phyloP scores from a whole-genome alignment of 2,888 invertebrate genomes.

The Andrena fulva region DNA sequence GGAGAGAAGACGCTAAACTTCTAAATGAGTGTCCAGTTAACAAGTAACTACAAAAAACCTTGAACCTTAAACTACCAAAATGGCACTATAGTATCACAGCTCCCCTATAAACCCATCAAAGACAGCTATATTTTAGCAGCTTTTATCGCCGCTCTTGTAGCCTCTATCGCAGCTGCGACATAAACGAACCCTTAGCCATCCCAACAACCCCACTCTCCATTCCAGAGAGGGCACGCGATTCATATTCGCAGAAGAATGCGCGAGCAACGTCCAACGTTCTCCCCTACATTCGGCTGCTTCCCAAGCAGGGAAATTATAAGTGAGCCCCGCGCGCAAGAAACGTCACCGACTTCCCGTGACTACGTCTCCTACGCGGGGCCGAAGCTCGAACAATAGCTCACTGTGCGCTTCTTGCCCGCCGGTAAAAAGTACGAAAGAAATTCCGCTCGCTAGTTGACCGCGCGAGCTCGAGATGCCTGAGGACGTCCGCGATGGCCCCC shows the following conservation, averaged over 20 bases:
- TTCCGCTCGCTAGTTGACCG: slow-evolving; percentile 58
- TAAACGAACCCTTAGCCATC: background rate
- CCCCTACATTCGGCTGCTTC: slow-evolving; percentile 24
- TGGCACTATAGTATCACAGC: too few relatives aligned
- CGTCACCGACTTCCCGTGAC: slow-evolving; percentile 44
- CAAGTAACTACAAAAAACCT: too few relatives aligned
- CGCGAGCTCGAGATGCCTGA: slow-evolving; percentile 58
- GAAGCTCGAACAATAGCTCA: slow-evolving; percentile 58
- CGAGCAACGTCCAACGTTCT: background rate
- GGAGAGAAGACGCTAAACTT: too few relatives aligned
- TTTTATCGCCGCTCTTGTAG: too few relatives aligned
- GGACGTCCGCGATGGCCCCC: slow-evolving; percentile 39
- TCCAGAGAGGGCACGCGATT: background rate
- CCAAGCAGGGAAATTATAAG: slow-evolving; percentile 32
- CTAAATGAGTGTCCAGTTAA: too few relatives aligned
- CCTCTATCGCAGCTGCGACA: too few relatives aligned
- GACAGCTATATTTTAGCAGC: too few relatives aligned
- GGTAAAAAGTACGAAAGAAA: slow-evolving; percentile 59
- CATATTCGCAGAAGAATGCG: background rate
- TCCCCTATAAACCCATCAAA: too few relatives aligned
- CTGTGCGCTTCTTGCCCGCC: slow-evolving; percentile 52
- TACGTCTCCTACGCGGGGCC: slow-evolving; percentile 1
- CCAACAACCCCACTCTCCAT: background rate
- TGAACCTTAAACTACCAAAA: too few relatives aligned
- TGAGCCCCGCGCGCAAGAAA: slow-evolving; percentile 32